Evolutionary conservation across 2,888 invertebrate species (phyloP).

Genomic region (Imbricaverruca yamaguchii): DNA sequence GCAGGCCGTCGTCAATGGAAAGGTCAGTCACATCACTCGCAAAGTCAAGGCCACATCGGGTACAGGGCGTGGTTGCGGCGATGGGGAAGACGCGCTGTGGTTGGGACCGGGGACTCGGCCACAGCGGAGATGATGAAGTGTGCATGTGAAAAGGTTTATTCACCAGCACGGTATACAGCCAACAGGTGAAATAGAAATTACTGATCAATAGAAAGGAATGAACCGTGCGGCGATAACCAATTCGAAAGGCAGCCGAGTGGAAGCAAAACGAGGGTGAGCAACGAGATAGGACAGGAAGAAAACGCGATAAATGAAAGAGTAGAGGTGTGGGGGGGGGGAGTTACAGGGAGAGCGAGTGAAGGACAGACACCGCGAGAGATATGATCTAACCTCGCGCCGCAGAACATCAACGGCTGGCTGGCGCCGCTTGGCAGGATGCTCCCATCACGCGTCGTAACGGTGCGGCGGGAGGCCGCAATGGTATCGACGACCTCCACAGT

Average conservation of each 20-base stretch:
- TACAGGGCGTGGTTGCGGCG: too few species aligned
- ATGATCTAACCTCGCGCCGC: constrained; percentile 12
- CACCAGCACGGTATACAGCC: too few species aligned
- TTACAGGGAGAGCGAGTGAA: neutral
- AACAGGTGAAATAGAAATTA: neutral
- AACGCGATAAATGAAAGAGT: constrained; percentile 21
- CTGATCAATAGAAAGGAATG: too few species aligned
- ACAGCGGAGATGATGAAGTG: too few species aligned
- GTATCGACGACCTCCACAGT: neutral
- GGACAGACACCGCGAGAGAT: constrained; percentile 13
- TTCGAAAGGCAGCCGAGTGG: neutral
- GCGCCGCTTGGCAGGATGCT: neutral
- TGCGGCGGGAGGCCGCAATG: too few species aligned
- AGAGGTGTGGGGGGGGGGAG: neutral
- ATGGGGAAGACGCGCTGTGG: too few species aligned
- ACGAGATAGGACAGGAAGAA: neutral
- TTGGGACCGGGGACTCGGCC: too few species aligned
- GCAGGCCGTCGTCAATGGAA: constrained; percentile 73
- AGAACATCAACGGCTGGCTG: neutral
- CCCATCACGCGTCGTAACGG: neutral
- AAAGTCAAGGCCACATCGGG: too few species aligned
- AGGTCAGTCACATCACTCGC: constrained; percentile 50
- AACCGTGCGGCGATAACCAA: too few species aligned
- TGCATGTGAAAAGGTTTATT: too few species aligned
- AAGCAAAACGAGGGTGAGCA: neutral